Conservation (phyloP, 1,140 invertebrate genomes). For the Aethina tumida region DNA sequence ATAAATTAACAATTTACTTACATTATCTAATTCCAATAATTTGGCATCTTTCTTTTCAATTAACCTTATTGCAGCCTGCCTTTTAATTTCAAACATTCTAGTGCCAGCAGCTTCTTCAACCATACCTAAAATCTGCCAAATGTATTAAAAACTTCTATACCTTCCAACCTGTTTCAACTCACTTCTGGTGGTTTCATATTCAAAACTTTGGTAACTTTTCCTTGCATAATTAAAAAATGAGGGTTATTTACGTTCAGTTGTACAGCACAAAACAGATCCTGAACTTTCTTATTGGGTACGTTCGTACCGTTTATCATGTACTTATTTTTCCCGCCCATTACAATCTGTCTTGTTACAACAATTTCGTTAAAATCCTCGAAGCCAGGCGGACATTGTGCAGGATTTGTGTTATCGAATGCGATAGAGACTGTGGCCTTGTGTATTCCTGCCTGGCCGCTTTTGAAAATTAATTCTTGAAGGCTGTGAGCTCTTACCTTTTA, state of each 20-base stretch:
- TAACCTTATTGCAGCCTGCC: conserved; percentile 73
- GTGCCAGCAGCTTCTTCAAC: conserved; percentile 99
- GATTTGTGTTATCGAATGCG: conserved; percentile 88
- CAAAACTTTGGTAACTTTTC: conserved; percentile 96
- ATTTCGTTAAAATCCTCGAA: conserved; percentile 92
- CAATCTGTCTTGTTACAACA: conserved; percentile 80
- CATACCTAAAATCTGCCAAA: conserved; percentile 81
- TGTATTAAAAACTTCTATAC: not conserved
- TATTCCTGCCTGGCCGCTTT: conserved; percentile 92
- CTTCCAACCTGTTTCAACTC: no score
- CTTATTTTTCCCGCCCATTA: conserved; percentile 78
- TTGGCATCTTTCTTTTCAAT: conserved; percentile 94
- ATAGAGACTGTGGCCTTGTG: conserved; percentile 95
- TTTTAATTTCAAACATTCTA: conserved; percentile 92
- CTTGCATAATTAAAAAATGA: conserved; percentile 99
- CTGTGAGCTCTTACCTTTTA: conserved; percentile 77
- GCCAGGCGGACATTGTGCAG: conserved; percentile 75
- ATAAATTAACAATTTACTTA: no score
- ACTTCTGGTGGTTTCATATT: conserved; percentile 98
- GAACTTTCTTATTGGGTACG: conserved; percentile 80
- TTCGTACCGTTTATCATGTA: conserved; percentile 92
- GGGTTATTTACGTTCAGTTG: conserved; percentile 99
- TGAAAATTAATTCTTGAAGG: conserved; percentile 93
- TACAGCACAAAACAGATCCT: conserved; percentile 92
- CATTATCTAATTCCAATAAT: conserved; percentile 75